Percentiles rank a stretch among this genome's conserved stretches.
phyloP scores from a whole-genome alignment of 2,888 invertebrate species.

The Auanema sp. region DNA sequence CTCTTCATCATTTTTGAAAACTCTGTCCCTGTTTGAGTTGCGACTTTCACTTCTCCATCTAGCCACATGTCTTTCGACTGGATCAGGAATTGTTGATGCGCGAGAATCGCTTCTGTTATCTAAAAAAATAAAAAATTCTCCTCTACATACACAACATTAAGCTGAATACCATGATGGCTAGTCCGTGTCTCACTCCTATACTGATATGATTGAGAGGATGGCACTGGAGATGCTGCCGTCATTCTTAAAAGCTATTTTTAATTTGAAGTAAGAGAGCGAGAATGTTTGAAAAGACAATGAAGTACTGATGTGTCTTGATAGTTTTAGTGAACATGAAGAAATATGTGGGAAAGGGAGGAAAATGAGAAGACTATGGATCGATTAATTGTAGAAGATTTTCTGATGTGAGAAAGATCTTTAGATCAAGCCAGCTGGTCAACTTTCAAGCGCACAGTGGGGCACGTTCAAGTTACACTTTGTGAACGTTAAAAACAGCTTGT shows the following conservation, averaged over 20 bases:
- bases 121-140: not conserved
- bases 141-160: no score
- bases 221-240: constrained; percentile 18
- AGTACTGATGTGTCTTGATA: not conserved
- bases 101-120: constrained; percentile 19
- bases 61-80: constrained; percentile 39
- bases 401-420: no score
- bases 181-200: constrained; percentile 32
- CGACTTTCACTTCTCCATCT: constrained; percentile 39
- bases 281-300: no score
- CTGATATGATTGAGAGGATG: constrained; percentile 22
- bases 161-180: constrained; percentile 12
- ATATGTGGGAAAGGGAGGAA: not conserved
- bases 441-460: no score
- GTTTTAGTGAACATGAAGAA: constrained; percentile 4
- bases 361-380: no score
- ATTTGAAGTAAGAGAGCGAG: not conserved
- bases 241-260: constrained; percentile 6
- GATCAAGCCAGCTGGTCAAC: no score
- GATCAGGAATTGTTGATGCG: constrained; percentile 40
- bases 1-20: constrained; percentile 41
- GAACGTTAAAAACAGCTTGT: no score
- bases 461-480: no score
- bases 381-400: no score
- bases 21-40: constrained; percentile 32